Evolutionary conservation across 2,888 invertebrate genomes (phyloP), one percentile per base, ranked within the genome.

Genomic region (Hofmannophila pseudospretella): DNA sequence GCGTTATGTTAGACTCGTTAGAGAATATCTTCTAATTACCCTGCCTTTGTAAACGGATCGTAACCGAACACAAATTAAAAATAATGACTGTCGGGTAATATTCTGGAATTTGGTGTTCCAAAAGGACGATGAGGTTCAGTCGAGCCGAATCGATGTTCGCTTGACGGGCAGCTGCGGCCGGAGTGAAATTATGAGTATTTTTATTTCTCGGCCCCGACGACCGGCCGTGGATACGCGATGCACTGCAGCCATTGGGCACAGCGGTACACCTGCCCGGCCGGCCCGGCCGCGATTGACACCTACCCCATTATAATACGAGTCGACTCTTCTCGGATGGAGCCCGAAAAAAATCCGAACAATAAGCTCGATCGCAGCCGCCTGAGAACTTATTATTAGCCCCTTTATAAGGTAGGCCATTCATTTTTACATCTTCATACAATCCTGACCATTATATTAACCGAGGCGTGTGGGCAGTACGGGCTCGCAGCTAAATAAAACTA

Each of bases 151-250:
- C 77, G 76, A 71, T 67, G 74, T 67, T 64, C 72, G 72, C 56
- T 75, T 72, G 80, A 76, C 80, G 65, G 81, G 85, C 85, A 86
- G 86, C 85, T 86, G 86, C 84, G 70, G n/a, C n/a, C n/a, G n/a
- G 71, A 76, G 68, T 73, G 63, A 76, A 84, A 85, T 84, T 85
- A 86, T 84, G 79, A 76, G 63, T 77, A 80, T 78, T 84, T 82
- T 78, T 81, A 78, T 84, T 71, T 73, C 68, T 65, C 68, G 58
- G 37, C 54, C 43, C 56, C n/a, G n/a, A n/a, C n/a, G n/a, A 51
- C 44, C 57, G 60, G 41, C 20, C 32, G 3, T 22, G 47, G 10
- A 22, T 10, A 7, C 22, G 13, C 13, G 25, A 7, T 8, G 14
- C 7, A n/a, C n/a, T n/a, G n/a, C n/a, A n/a, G n/a, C n/a, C n/a